phyloP scores from a whole-genome alignment of 2,113 vertebrate species.

The Campylorhamphus procurvoides region DNA sequence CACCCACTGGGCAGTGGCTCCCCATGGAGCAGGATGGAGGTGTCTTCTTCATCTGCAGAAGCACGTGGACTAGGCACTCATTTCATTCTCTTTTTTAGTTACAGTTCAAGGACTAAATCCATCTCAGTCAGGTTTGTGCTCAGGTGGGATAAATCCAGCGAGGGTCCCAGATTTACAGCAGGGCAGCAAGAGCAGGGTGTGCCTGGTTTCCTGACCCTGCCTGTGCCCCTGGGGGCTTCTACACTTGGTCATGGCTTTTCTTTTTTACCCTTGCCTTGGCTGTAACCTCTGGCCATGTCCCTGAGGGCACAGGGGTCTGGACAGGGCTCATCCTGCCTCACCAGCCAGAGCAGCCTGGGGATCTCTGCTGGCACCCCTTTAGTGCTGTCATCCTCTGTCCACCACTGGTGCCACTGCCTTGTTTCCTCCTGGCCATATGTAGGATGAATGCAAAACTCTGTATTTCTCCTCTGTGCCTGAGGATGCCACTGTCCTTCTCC shows the following conservation, averaged over 20 bases:
- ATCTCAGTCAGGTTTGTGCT: neutral
- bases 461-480: neutral
- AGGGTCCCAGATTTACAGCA: neutral
- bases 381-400: neutral
- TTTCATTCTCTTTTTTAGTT: neutral
- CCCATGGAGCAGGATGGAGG: neutral
- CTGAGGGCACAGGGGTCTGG: accelerated
- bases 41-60: neutral
- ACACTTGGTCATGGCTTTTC: accelerated
- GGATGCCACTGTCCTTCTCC: too few relatives aligned
- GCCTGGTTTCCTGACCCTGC: neutral
- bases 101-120: neutral
- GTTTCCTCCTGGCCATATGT: accelerated
- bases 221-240: accelerated
- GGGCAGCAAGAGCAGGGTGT: neutral
- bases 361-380: neutral
- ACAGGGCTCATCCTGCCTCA: neutral
- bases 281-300: accelerated
- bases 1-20: neutral
- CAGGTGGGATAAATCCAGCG: neutral
- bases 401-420: accelerated
- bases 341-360: neutral
- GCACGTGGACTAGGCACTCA: neutral
- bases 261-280: neutral
- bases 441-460: accelerated